Evolutionary conservation across 2,113 vertebrate species (phyloP).

Genomic region (Eudorcas thomsonii): DNA sequence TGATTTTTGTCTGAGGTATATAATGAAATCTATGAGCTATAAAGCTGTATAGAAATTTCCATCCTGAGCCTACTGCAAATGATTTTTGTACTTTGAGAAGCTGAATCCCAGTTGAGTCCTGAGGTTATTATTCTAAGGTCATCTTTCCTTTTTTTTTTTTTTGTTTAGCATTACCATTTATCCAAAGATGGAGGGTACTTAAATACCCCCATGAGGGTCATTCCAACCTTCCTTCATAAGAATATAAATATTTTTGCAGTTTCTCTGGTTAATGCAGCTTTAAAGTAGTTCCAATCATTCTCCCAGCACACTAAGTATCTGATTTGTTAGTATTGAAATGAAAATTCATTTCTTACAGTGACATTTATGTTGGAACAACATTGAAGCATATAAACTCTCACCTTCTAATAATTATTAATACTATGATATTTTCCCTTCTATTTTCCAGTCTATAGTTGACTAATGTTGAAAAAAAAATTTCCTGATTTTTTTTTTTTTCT

Average conservation of each 20-base stretch:
- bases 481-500: background rate
- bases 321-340: constrained; percentile 64
- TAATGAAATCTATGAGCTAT: constrained; percentile 47
- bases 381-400: constrained; percentile 41
- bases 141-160: constrained; percentile 58
- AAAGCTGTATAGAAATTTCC: constrained; percentile 63
- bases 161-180: constrained; percentile 62
- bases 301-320: constrained; percentile 48
- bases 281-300: constrained; percentile 61
- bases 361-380: constrained; percentile 62
- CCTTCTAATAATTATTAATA: constrained; percentile 62
- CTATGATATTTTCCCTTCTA: constrained; percentile 54
- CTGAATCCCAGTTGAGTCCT: constrained; percentile 40
- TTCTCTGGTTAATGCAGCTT: constrained; percentile 60
- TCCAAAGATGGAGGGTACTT: constrained; percentile 41
- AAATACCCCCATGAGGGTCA: constrained; percentile 30
- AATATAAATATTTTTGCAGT: constrained; percentile 70
- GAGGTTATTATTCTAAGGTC: constrained; percentile 65
- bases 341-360: constrained; percentile 70
- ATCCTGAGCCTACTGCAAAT: constrained; percentile 60
- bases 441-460: constrained; percentile 28
- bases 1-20: background rate
- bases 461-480: background rate
- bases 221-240: constrained; percentile 58
- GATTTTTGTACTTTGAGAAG: constrained; percentile 48